phyloP scores from a whole-genome alignment of 2,888 invertebrate genomes.

The Cepaea hortensis region DNA sequence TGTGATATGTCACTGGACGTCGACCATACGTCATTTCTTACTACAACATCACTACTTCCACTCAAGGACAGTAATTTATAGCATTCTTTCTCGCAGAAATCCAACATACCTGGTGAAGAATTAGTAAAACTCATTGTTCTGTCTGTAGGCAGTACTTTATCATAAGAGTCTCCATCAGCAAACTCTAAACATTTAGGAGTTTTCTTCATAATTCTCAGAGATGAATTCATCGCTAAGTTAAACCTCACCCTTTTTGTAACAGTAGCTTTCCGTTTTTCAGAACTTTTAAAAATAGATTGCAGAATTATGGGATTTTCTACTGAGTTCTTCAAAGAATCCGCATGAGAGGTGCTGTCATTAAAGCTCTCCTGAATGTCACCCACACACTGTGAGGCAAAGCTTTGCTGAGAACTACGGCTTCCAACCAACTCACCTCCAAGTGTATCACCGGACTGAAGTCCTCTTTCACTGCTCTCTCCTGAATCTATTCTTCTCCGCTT shows the following conservation, averaged over 20 bases:
- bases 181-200: not conserved
- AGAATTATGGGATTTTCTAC: not conserved
- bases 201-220: not conserved
- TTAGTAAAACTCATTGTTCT: not conserved
- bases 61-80: too few species aligned
- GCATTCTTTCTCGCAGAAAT: too few species aligned
- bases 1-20: not conserved
- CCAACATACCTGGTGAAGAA: not conserved
- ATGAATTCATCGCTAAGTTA: not conserved
- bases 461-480: not conserved
- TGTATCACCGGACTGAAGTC: not conserved
- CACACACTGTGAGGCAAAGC: too few species aligned
- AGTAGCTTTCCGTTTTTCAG: slow-evolving; percentile 1
- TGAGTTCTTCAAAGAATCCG: not conserved
- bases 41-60: not conserved
- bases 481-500: not conserved
- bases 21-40: not conserved
- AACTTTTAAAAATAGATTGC: slow-evolving; percentile 26
- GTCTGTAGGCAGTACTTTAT: not conserved
- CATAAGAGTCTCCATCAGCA: not conserved
- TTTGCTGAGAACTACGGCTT: not conserved
- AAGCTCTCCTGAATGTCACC: not conserved
- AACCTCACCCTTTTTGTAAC: slow-evolving; percentile 38
- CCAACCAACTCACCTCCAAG: not conserved
- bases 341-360: too few species aligned